These are phyloP conservation scores for Heliconius erato DNA, from an alignment of 2,888 invertebrate genomes.

Conservation along the genomic window DNA sequence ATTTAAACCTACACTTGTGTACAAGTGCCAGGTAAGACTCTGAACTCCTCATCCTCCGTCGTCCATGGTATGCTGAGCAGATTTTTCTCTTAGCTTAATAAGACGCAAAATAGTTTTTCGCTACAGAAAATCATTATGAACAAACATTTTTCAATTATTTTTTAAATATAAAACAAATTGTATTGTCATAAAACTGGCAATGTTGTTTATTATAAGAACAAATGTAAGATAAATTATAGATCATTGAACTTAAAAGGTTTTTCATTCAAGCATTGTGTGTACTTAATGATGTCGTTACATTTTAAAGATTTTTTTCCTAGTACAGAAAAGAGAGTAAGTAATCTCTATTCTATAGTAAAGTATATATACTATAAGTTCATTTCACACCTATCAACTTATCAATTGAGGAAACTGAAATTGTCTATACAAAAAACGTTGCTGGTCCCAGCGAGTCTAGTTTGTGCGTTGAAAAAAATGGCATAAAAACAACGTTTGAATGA, in stretches of 20 bases:
- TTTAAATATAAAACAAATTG: background rate
- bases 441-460: slow-evolving; percentile 58
- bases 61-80: background rate
- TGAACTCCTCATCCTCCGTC: too few species aligned
- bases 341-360: slow-evolving; percentile 20
- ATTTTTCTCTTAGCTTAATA: background rate
- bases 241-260: slow-evolving; percentile 16
- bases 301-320: slow-evolving; percentile 2
- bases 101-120: background rate
- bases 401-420: slow-evolving; percentile 37
- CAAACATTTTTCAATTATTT: background rate
- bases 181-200: background rate
- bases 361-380: slow-evolving; percentile 24
- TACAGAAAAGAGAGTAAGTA: slow-evolving; percentile 5
- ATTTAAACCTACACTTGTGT: background rate
- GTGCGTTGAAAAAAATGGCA: slow-evolving; percentile 50
- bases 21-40: background rate
- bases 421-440: slow-evolving; percentile 43
- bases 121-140: background rate
- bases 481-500: slow-evolving; percentile 52
- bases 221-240: background rate
- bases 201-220: slow-evolving; percentile 1
- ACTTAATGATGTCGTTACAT: slow-evolving; percentile 1
- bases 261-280: slow-evolving; percentile 15
- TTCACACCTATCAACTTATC: slow-evolving; percentile 44